Percentiles rank a stretch among this genome's conserved stretches.
phyloP scores from a whole-genome alignment of 1,140 invertebrate genomes.

The Popillia japonica region DNA sequence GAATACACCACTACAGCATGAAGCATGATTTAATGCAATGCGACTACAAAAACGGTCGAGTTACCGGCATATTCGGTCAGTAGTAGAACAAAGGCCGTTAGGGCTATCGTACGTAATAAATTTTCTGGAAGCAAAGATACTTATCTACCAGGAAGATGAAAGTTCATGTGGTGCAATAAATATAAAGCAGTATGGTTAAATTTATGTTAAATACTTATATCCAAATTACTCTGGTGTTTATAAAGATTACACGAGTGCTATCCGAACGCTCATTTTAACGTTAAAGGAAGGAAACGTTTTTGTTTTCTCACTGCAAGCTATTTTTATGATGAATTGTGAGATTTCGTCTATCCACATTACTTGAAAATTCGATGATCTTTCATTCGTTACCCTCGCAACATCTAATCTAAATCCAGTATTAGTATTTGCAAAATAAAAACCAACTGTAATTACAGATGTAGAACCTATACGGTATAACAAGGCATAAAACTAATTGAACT shows the following conservation, averaged over 20 bases:
- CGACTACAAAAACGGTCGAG: conserved; percentile 9
- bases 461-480: not conserved
- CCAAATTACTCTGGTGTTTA: no score
- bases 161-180: not conserved
- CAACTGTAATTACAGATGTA: no score
- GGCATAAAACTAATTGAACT: not conserved
- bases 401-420: no score
- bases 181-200: not conserved
- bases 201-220: not conserved
- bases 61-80: conserved; percentile 16
- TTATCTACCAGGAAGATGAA: conserved; percentile 10
- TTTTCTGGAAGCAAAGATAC: not conserved
- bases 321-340: no score
- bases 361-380: no score
- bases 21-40: not conserved
- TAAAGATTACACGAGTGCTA: no score
- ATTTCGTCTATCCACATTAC: no score
- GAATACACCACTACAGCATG: not conserved
- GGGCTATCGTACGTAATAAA: not conserved
- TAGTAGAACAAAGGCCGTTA: conserved; percentile 5
- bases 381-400: no score
- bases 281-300: no score
- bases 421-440: no score
- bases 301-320: no score
- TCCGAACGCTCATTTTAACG: no score